phyloP scores from a whole-genome alignment of 2,797 vertebrate genomes.

The Diplodus puntazzo region DNA sequence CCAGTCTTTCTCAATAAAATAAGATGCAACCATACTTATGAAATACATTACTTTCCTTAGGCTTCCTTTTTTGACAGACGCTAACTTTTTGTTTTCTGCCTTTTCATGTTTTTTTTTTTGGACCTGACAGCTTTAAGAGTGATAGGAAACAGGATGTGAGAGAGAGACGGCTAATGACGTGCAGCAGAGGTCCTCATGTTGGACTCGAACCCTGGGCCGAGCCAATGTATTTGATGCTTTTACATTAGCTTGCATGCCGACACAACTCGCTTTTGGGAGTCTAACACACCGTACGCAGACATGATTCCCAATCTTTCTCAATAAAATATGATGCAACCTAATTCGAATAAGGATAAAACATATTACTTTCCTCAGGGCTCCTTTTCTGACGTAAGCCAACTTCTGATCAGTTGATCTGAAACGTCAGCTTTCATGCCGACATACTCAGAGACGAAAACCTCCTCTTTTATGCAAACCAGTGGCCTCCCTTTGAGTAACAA shows the following conservation, averaged over 20 bases:
- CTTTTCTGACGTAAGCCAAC: slow-evolving; percentile 21
- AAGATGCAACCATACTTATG: too few species aligned
- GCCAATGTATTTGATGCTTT: background rate
- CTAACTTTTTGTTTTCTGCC: too few species aligned
- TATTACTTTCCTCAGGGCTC: slow-evolving; percentile 12
- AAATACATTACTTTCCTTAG: too few species aligned
- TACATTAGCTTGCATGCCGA: slow-evolving; percentile 4
- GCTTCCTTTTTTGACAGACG: too few species aligned
- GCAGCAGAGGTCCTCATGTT: background rate
- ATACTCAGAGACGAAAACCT: background rate
- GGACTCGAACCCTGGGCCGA: background rate
- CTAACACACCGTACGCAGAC: slow-evolving; percentile 19
- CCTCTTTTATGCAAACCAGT: slow-evolving; percentile 31
- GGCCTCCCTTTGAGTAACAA: slow-evolving; percentile 23
- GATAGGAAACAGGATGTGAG: too few species aligned
- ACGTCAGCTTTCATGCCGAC: slow-evolving; percentile 3
- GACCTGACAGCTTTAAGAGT: too few species aligned
- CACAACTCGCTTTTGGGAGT: slow-evolving; percentile 6
- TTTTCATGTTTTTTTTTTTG: too few species aligned
- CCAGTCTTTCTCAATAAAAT: too few species aligned
- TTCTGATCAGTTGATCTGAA: slow-evolving; percentile 36
- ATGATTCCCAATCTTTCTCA: slow-evolving; percentile 8
- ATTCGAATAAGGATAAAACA: slow-evolving; percentile 50
- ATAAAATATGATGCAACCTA: slow-evolving; percentile 28
- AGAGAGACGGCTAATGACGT: too few species aligned